A percentile compares a stretch with the other conserved stretches of the same genome.
Evolutionary conservation across 2,888 invertebrate genomes (phyloP).

Genomic region (Lampropteryx suffumata): DNA sequence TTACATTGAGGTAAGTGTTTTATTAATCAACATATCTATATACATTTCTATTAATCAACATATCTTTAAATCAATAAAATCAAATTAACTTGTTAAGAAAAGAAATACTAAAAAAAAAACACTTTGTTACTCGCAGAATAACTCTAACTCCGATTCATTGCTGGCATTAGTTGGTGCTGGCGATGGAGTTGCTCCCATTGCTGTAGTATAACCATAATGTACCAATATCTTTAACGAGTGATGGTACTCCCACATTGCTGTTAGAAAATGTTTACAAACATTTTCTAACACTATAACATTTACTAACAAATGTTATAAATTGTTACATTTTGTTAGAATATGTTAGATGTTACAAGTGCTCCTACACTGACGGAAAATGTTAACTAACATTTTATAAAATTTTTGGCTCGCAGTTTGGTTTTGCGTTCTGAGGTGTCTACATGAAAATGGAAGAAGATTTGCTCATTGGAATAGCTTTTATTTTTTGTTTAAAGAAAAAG

Average conservation of each 20-base stretch:
- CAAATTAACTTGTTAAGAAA: too few species aligned
- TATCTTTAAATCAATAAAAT: too few species aligned
- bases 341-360: slow-evolving; percentile 22
- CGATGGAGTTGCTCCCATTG: too few species aligned
- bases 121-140: too few species aligned
- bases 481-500: slow-evolving; percentile 33
- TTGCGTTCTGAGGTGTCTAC: slow-evolving; percentile 34
- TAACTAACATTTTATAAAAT: slow-evolving; percentile 31
- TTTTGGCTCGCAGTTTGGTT: slow-evolving; percentile 32
- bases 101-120: too few species aligned
- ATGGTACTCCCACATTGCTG: not conserved
- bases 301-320: slow-evolving; percentile 1
- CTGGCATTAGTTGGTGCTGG: too few species aligned
- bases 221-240: too few species aligned
- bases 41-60: too few species aligned
- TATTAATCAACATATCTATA: too few species aligned
- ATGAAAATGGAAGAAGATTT: slow-evolving; percentile 36
- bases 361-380: slow-evolving; percentile 21
- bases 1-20: too few species aligned
- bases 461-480: slow-evolving; percentile 35
- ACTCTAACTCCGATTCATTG: too few species aligned
- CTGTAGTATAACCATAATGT: too few species aligned
- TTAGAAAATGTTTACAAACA: not conserved
- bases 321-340: slow-evolving; percentile 4
- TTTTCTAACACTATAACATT: not conserved